A percentile compares a stretch with the other conserved stretches of the same genome.
phyloP scores from a whole-genome alignment of 2,797 vertebrate species.

The Hippocampus kuda region DNA sequence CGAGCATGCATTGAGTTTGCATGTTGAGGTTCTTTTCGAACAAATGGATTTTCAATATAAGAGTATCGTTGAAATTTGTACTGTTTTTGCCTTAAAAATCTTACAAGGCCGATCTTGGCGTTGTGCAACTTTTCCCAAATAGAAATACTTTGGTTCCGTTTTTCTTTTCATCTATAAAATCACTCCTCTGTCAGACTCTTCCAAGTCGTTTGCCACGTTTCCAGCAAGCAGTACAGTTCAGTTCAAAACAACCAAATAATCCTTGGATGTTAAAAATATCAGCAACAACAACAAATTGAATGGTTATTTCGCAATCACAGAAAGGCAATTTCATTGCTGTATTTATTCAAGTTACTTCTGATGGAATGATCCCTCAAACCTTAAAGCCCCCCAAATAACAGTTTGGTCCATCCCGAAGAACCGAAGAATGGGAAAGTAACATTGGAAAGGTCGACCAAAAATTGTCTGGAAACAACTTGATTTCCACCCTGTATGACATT shows the following conservation, averaged over 20 bases:
- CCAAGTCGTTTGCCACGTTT: not conserved
- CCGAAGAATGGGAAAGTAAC: not conserved
- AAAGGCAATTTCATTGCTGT: not conserved
- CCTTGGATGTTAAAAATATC: not conserved
- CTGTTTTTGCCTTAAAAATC: slow-evolving; percentile 63
- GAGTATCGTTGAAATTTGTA: slow-evolving; percentile 5
- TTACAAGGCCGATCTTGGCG: slow-evolving; percentile 53
- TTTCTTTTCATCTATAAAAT: slow-evolving; percentile 13
- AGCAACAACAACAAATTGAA: not conserved
- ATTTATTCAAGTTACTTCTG: not conserved
- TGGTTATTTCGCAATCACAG: not conserved
- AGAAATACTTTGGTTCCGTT: slow-evolving; percentile 3
- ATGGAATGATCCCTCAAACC: not conserved
- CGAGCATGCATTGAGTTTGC: slow-evolving; percentile 55
- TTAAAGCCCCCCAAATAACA: not conserved
- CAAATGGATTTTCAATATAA: not conserved
- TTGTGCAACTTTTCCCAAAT: slow-evolving; percentile 33
- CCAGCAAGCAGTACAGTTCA: slow-evolving; percentile 1
- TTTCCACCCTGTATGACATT: not conserved
- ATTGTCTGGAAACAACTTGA: not conserved
- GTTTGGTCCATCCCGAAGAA: not conserved
- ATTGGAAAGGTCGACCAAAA: not conserved
- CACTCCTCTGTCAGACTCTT: slow-evolving; percentile 23
- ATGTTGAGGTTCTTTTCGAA: slow-evolving; percentile 40
- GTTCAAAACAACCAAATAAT: not conserved